Evolutionary conservation across 1,140 invertebrate genomes (phyloP).

Genomic region (Temnothorax curvispinosus): DNA sequence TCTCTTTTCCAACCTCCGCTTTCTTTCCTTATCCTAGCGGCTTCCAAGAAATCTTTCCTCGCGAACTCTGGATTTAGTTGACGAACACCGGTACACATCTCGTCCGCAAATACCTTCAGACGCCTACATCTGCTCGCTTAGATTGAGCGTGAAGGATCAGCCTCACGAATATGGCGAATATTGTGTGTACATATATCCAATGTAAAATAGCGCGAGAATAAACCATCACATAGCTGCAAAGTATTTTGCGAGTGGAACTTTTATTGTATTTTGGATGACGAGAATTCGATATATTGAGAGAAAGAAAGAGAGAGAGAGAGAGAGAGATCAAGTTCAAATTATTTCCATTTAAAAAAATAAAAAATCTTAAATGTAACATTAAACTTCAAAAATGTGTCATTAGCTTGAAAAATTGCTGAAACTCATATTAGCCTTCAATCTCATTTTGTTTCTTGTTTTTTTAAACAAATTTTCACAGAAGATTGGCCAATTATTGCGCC

Average conservation of each 20-base stretch:
- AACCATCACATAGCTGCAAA: background rate
- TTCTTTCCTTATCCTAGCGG: constrained; percentile 25
- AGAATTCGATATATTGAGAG: background rate
- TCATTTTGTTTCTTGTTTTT: background rate
- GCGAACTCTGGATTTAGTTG: constrained; percentile 55
- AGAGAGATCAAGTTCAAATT: background rate
- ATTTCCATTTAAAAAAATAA: background rate
- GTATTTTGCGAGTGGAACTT: background rate
- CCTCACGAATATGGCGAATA: background rate
- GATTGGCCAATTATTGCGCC: background rate
- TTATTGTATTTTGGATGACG: background rate
- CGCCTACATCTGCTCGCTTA: constrained; percentile 11
- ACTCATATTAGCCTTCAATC: background rate
- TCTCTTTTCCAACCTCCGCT: background rate
- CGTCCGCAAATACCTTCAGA: constrained; percentile 14
- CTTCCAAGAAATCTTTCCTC: constrained; percentile 53
- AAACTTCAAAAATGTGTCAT: background rate
- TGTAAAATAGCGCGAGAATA: background rate
- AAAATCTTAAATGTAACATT: background rate
- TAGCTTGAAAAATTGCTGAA: background rate
- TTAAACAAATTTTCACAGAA: background rate
- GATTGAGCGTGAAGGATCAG: constrained; percentile 43
- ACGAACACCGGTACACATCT: constrained; percentile 34
- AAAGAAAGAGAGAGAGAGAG: too few relatives aligned
- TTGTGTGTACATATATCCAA: background rate